These are phyloP conservation scores for Delphinus delphis DNA, from an alignment of 2,113 vertebrate genomes.

Conservation along the genomic window DNA sequence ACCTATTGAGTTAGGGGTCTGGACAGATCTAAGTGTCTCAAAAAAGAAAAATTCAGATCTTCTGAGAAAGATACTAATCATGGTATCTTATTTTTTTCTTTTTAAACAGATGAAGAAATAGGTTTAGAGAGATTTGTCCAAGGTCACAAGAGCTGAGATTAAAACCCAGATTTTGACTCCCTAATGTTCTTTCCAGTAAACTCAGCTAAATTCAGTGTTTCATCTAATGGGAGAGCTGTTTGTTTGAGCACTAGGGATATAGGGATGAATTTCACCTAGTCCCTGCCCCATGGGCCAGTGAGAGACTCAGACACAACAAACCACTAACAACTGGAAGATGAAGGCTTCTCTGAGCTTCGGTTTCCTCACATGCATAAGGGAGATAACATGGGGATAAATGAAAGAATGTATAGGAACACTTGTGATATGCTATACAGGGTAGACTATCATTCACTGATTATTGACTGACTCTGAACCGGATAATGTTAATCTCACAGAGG, in stretches of 20 bases:
- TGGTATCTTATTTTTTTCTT: not conserved
- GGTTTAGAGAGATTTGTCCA: not conserved
- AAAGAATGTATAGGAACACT: not conserved
- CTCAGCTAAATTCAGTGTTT: not conserved
- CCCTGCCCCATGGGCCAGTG: not conserved
- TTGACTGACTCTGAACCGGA: not conserved
- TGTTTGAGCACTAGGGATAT: not conserved
- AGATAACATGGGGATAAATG: not conserved
- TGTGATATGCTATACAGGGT: not conserved
- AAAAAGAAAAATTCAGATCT: not conserved
- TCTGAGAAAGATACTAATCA: not conserved
- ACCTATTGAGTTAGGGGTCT: not conserved
- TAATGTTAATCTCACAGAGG: not conserved
- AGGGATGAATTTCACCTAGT: not conserved
- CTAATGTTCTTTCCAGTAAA: not conserved
- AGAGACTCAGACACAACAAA: not conserved
- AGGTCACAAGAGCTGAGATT: conserved; percentile 3
- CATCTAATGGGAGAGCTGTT: not conserved
- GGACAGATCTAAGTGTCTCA: not conserved
- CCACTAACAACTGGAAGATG: not conserved
- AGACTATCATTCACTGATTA: not conserved
- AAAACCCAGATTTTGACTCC: conserved; percentile 26
- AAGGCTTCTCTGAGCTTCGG: not conserved
- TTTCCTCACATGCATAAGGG: not conserved
- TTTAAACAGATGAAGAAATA: conserved; percentile 15